These are phyloP conservation scores for Cottus gobio DNA, from an alignment of 2,113 vertebrate species.

Conservation along the genomic window DNA sequence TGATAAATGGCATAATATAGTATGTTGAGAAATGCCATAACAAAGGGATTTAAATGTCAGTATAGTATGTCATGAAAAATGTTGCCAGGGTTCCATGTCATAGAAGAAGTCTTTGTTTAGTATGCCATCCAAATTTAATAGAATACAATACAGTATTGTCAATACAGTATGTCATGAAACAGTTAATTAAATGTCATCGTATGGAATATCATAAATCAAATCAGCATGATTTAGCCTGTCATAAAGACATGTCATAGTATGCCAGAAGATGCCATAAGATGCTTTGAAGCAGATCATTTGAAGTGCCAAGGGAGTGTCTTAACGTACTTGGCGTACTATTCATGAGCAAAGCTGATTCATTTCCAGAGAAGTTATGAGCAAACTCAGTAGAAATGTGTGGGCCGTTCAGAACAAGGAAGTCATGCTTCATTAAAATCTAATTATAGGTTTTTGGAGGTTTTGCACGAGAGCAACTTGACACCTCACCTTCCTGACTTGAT, in stretches of 20 bases:
- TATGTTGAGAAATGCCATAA: not conserved
- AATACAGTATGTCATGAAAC: no score
- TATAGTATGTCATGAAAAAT: not conserved
- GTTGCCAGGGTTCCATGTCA: no score
- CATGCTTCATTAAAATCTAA: not conserved
- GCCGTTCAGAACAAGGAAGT: not conserved
- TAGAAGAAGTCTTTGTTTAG: no score
- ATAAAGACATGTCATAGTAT: no score
- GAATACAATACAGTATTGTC: no score
- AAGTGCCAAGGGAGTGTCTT: constrained; percentile 9
- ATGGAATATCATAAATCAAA: no score
- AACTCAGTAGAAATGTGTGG: not conserved
- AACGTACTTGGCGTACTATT: not conserved
- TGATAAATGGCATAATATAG: no score
- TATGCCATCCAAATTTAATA: no score
- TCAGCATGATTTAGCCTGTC: no score
- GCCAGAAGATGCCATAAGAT: no score
- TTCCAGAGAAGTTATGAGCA: not conserved
- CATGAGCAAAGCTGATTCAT: not conserved
- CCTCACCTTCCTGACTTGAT: constrained; percentile 69
- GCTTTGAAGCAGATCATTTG: constrained; percentile 7
- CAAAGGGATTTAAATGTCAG: not conserved
- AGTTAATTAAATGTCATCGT: no score
- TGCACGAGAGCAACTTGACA: not conserved
- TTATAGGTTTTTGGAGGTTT: not conserved